Base-by-base conservation (phyloP, 2,797 vertebrate genomes). In the Sparus aurata region DNA sequence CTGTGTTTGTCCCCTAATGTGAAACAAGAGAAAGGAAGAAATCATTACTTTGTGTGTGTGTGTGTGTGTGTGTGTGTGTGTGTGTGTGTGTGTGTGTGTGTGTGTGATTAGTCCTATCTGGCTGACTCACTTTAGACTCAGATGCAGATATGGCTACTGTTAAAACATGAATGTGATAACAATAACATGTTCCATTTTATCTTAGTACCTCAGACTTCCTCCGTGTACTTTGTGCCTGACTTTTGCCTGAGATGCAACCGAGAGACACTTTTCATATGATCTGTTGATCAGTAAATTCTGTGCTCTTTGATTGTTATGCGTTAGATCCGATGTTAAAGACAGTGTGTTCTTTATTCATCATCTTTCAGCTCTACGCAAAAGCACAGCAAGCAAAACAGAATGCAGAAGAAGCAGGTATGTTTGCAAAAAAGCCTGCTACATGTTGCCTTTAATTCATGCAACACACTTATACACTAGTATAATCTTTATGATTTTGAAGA, bases 361-460 rank as follows among this genome's bases (percentile, higher is more conserved):
- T 66, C 34, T 75, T 79, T 77, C 88, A 99, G 98, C 95, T 99
- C 55, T 93, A 93, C 66, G 47, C 96, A 61, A 99, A 98, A 92
- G 91, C 97, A 57, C 97, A 97, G 63, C 97, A 97, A 87, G 96
- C 96, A 0, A 99, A 98, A 89, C 95, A 96, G 2, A 95, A 95
- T 1, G 95, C 96, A 69, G 98, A 99, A 15, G 98, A 98, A 89
- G 96, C 96, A 18, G 97, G 98, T 99, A 89, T 93, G 78, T 60
- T 58, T 17, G 13, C 8, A 62, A 54, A 54, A 10, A 46, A 50
- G 20, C 34, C 34, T 9, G 34, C 34, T 34, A 34, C 34, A 34
- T 34, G 34, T 8, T 9, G 34, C 8, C 34, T 34, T 34, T 34
- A 34, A 34, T 34, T 34, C 8, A 9, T 8, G 8, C 34, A 34